Conservation (phyloP, 2,113 vertebrate genomes). For the Sapayoa aenigma region DNA sequence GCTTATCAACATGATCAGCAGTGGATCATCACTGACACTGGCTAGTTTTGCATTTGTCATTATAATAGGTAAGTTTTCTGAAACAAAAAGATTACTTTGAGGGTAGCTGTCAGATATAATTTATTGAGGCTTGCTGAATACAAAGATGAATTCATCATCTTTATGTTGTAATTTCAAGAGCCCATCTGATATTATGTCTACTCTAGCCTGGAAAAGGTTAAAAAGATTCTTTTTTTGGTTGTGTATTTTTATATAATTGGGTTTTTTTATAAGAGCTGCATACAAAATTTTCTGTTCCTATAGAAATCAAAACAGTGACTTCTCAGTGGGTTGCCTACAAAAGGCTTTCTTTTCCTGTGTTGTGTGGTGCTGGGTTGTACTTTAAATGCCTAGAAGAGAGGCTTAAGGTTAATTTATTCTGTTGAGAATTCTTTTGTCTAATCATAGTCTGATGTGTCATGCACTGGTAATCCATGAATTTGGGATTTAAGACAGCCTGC, state of each 20-base stretch:
- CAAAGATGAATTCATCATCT: not conserved
- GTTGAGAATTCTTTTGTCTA: not conserved
- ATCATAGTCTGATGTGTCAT: not conserved
- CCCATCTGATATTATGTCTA: not conserved
- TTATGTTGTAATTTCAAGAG: not conserved
- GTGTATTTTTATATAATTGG: not conserved
- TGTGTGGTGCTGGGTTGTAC: not conserved
- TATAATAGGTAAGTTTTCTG: conserved; percentile 81
- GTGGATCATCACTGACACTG: conserved; percentile 84
- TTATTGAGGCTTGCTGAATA: not conserved
- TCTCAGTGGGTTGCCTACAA: not conserved
- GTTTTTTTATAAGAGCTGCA: not conserved
- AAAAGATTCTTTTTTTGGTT: not conserved
- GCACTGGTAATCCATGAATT: not conserved
- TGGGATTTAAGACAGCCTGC: not conserved
- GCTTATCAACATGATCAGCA: conserved; percentile 78
- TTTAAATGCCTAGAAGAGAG: not conserved
- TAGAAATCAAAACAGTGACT: not conserved
- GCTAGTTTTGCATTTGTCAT: conserved; percentile 78
- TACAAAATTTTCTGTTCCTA: not conserved
- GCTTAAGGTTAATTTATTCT: not conserved
- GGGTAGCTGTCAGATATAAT: not conserved
- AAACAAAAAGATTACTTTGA: not conserved
- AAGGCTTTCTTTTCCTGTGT: not conserved
- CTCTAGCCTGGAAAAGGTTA: not conserved